A percentile compares a stretch with the other conserved stretches of the same genome.
Conservation (phyloP, 2,888 invertebrate species). For the Pedicia rivosa region DNA sequence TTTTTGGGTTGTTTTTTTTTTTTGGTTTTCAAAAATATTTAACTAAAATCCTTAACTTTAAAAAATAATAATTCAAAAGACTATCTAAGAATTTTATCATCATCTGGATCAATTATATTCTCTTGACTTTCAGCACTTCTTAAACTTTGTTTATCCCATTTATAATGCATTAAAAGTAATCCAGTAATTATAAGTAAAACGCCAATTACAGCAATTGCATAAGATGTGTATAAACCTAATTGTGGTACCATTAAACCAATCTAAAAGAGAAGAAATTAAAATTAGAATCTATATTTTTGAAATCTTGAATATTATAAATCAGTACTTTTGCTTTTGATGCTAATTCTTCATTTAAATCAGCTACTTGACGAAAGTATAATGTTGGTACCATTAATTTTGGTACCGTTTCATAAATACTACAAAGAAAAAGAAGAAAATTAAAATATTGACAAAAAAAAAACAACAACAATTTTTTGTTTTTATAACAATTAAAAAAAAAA, state of each 20-base stretch:
- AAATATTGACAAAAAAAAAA: not conserved
- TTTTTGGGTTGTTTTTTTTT: too few species aligned
- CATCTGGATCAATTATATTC: not conserved
- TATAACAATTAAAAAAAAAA: not conserved
- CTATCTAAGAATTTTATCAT: slow-evolving; percentile 4
- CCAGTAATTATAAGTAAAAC: slow-evolving; percentile 16
- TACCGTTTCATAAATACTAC: slow-evolving; percentile 38
- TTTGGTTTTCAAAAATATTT: too few species aligned
- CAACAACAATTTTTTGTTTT: too few species aligned
- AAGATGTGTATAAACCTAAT: slow-evolving; percentile 23
- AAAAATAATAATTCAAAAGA: not conserved
- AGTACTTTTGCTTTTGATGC: slow-evolving; percentile 30
- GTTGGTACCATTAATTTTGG: slow-evolving; percentile 46
- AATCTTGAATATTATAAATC: slow-evolving; percentile 1
- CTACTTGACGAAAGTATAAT: slow-evolving; percentile 61
- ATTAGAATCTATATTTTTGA: not conserved
- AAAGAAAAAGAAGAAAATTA: slow-evolving; percentile 17
- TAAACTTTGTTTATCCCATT: not conserved
- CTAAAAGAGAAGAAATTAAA: slow-evolving; percentile 15
- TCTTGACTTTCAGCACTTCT: not conserved
- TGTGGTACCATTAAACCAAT: slow-evolving; percentile 20
- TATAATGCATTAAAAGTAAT: too few species aligned
- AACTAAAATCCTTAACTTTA: too few species aligned
- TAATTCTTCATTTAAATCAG: slow-evolving; percentile 38
- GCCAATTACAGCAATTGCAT: slow-evolving; percentile 20